These are phyloP conservation scores for Nesogale talazaci DNA, from an alignment of 2,113 vertebrate species.

Conservation along the genomic window DNA sequence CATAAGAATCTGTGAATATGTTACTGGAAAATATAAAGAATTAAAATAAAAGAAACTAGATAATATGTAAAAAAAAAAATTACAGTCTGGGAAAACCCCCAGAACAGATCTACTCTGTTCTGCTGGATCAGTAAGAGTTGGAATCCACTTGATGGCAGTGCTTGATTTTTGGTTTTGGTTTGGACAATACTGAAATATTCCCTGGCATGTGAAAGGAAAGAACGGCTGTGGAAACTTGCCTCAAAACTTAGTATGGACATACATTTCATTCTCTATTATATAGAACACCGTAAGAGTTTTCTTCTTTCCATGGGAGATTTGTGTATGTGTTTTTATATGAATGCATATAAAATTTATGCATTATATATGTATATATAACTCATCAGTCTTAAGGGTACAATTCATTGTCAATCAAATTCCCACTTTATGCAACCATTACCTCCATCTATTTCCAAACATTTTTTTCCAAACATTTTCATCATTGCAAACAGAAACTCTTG, in stretches of 20 bases:
- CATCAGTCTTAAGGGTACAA: not conserved
- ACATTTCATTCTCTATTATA: not conserved
- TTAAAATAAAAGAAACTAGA: not conserved
- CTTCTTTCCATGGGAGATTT: not conserved
- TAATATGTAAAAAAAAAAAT: too few species aligned
- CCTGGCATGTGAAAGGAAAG: not conserved
- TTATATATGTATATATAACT: not conserved
- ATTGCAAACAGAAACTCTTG: not conserved
- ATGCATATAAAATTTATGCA: not conserved
- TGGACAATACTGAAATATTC: not conserved
- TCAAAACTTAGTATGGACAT: conserved; percentile 31
- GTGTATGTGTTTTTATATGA: not conserved
- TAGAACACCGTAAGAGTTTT: not conserved
- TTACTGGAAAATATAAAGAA: too few species aligned
- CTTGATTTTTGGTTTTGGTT: too few species aligned
- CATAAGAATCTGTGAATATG: too few species aligned
- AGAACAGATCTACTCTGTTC: too few species aligned
- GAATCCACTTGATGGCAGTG: too few species aligned
- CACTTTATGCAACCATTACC: not conserved
- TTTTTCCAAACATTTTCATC: not conserved
- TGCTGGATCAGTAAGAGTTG: too few species aligned
- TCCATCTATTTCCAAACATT: not conserved
- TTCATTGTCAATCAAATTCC: not conserved
- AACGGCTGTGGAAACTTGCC: not conserved
- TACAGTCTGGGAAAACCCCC: too few species aligned